Evolutionary conservation across 1,140 invertebrate species (phyloP).

Genomic region (Pseudomyrmex concolor): DNA sequence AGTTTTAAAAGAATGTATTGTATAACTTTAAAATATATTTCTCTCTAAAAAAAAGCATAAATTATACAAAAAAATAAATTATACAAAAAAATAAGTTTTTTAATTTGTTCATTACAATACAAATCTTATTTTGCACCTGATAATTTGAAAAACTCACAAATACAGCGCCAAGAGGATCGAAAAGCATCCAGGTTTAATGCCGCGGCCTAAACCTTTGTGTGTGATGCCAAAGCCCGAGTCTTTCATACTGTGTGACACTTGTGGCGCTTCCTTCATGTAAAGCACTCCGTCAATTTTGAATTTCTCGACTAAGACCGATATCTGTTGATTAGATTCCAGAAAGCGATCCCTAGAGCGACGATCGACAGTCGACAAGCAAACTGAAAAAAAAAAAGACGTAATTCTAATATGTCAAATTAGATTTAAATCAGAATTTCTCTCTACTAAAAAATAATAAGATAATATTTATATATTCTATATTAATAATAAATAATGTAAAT

Average conservation of each 20-base stretch:
- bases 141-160: slow-evolving; percentile 87
- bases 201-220: slow-evolving; percentile 81
- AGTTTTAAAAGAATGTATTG: neutral
- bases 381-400: slow-evolving; percentile 82
- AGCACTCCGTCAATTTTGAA: slow-evolving; percentile 93
- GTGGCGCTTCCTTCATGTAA: slow-evolving; percentile 87
- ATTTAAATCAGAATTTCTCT: neutral
- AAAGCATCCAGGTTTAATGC: slow-evolving; percentile 89
- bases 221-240: slow-evolving; percentile 76
- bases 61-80: too few species aligned
- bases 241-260: slow-evolving; percentile 82
- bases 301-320: slow-evolving; percentile 95
- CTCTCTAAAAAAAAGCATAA: too few species aligned
- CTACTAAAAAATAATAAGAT: too few species aligned
- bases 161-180: slow-evolving; percentile 91
- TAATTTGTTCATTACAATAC: neutral
- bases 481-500: too few species aligned
- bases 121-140: neutral
- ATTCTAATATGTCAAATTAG: slow-evolving; percentile 6
- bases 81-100: neutral
- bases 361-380: slow-evolving; percentile 96
- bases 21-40: neutral
- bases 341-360: slow-evolving; percentile 94
- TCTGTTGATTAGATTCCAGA: slow-evolving; percentile 96
- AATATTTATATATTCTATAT: too few species aligned